phyloP scores from a whole-genome alignment of 2,797 vertebrate species.

The Hoplostethus atlanticus region DNA sequence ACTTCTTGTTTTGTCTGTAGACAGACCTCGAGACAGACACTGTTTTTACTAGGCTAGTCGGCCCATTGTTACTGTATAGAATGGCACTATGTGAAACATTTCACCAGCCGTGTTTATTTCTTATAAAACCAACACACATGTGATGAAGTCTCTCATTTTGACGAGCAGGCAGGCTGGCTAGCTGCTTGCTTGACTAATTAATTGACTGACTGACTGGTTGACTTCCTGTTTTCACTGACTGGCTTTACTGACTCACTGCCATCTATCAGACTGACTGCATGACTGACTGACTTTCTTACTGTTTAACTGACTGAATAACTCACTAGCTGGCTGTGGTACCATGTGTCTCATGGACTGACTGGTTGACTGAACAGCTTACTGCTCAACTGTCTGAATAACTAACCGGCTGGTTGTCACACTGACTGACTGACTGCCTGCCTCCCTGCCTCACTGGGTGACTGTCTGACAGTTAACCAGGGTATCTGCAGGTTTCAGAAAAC shows the following conservation, averaged over 20 bases:
- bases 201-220: neutral
- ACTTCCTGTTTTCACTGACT: slow-evolving; percentile 5
- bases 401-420: no score
- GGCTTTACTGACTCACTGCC: neutral
- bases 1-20: slow-evolving; percentile 75
- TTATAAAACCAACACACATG: slow-evolving; percentile 25
- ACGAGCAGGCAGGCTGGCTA: neutral
- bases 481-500: neutral
- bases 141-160: slow-evolving; percentile 25
- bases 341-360: neutral
- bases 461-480: neutral
- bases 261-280: neutral
- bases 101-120: slow-evolving; percentile 35
- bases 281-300: neutral
- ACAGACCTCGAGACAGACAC: slow-evolving; percentile 47
- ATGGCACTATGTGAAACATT: slow-evolving; percentile 37
- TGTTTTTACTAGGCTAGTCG: slow-evolving; percentile 57
- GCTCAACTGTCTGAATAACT: no score
- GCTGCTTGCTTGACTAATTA: neutral
- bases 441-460: no score
- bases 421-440: no score
- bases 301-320: neutral
- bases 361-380: no score
- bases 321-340: neutral
- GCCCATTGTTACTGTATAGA: slow-evolving; percentile 64